These are phyloP conservation scores for Hylaea fasciaria DNA, from an alignment of 2,888 invertebrate species.

Conservation along the genomic window DNA sequence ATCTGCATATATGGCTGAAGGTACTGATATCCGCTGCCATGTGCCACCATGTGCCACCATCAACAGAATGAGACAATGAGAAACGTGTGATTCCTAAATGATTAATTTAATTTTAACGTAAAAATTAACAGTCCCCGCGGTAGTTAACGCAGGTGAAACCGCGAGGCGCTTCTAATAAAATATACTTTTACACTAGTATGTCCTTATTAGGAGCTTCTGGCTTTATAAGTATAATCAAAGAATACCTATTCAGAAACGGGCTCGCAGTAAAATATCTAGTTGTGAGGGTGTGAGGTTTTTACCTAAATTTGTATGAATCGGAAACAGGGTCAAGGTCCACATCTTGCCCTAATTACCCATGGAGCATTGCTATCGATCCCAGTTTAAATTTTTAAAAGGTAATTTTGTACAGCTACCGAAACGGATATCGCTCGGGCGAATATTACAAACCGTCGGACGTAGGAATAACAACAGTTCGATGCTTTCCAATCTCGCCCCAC, in stretches of 20 bases:
- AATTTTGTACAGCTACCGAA: slow-evolving; percentile 29
- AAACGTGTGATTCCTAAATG: too few relatives aligned
- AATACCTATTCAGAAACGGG: slow-evolving; percentile 1
- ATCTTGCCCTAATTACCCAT: slow-evolving; percentile 37
- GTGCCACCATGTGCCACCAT: too few relatives aligned
- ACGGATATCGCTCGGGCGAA: slow-evolving; percentile 32
- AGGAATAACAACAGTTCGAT: slow-evolving; percentile 48
- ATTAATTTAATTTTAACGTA: too few relatives aligned
- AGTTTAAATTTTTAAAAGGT: slow-evolving; percentile 29
- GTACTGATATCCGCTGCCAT: too few relatives aligned
- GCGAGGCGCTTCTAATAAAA: too few relatives aligned
- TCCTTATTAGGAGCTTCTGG: not conserved
- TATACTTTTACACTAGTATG: not conserved
- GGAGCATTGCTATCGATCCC: slow-evolving; percentile 33
- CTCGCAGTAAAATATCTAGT: slow-evolving; percentile 10
- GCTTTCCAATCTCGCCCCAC: slow-evolving; percentile 68
- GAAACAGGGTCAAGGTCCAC: slow-evolving; percentile 40
- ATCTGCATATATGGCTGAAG: too few relatives aligned
- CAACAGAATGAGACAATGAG: too few relatives aligned
- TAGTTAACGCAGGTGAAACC: too few relatives aligned
- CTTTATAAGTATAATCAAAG: slow-evolving; percentile 3
- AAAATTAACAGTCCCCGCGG: too few relatives aligned
- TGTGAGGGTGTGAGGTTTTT: slow-evolving; percentile 8
- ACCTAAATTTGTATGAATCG: slow-evolving; percentile 30
- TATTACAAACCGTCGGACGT: slow-evolving; percentile 45